Evolutionary conservation across 2,113 vertebrate genomes (phyloP).

Genomic region (Muntiacus reevesi): DNA sequence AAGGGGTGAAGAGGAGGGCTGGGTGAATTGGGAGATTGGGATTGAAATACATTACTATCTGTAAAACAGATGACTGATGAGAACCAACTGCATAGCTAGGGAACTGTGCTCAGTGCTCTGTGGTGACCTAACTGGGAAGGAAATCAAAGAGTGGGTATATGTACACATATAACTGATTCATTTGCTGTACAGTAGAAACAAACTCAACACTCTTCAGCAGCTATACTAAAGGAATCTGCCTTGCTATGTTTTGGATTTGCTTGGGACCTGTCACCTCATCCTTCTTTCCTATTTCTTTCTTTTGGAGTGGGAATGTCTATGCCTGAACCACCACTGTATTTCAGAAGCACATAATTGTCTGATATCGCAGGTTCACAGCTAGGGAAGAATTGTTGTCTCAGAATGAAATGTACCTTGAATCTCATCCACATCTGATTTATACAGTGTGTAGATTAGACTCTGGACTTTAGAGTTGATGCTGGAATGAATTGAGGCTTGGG

Average conservation of each 20-base stretch:
- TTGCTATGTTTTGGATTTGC: not conserved
- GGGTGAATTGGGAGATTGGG: not conserved
- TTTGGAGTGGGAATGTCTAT: not conserved
- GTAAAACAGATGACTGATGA: not conserved
- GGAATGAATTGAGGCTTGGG: not conserved
- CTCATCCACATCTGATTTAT: not conserved
- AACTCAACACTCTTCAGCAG: not conserved
- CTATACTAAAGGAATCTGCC: not conserved
- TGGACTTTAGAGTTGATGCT: not conserved
- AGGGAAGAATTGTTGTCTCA: not conserved
- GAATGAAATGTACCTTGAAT: not conserved
- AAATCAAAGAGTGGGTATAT: not conserved
- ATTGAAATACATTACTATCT: not conserved
- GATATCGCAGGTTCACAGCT: not conserved
- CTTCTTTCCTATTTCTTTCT: not conserved
- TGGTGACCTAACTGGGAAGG: not conserved
- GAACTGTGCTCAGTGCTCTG: not conserved
- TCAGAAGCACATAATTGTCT: not conserved
- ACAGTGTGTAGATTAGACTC: not conserved
- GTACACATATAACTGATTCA: not conserved
- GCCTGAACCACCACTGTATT: not conserved
- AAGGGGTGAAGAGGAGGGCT: not conserved
- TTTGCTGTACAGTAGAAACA: not conserved
- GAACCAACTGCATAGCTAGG: not conserved
- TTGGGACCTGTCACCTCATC: no score